Percentiles rank a stretch among this genome's conserved stretches.
phyloP scores from a whole-genome alignment of 1,140 invertebrate genomes.

The Melitaea cinxia region DNA sequence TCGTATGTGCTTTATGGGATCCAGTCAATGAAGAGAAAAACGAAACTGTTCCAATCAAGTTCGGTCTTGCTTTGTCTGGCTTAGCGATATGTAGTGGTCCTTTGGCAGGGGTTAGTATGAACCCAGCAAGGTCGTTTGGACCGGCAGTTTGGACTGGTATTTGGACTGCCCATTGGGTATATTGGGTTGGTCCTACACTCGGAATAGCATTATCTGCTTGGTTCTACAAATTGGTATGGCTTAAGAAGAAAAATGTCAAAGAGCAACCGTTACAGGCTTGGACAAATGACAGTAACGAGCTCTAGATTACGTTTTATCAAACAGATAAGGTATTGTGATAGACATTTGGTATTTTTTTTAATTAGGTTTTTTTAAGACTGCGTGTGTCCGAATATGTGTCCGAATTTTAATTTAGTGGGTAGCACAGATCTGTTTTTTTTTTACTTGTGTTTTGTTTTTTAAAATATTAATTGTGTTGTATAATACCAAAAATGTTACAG shows the following conservation, averaged over 20 bases:
- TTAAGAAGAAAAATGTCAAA: conserved; percentile 37
- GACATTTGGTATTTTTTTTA: no score
- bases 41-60: conserved; percentile 80
- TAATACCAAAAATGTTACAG: no score
- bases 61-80: conserved; percentile 84
- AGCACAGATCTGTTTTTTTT: no score
- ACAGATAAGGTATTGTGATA: no score
- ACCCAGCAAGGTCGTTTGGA: conserved; percentile 89
- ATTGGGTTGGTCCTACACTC: conserved; percentile 87
- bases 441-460: no score
- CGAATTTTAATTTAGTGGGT: no score
- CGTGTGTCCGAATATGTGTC: no score
- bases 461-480: no score
- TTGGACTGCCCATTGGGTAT: conserved; percentile 89
- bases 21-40: conserved; percentile 72
- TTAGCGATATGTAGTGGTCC: conserved; percentile 83
- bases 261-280: conserved; percentile 16
- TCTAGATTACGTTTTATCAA: not conserved
- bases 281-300: conserved; percentile 9
- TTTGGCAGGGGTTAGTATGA: conserved; percentile 89
- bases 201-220: conserved; percentile 83
- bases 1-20: conserved; percentile 86
- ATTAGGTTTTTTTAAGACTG: no score
- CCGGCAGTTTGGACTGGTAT: conserved; percentile 87
- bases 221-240: conserved; percentile 84